Conservation (phyloP, 1,140 invertebrate species). For the Pogonomyrmex californicus region DNA sequence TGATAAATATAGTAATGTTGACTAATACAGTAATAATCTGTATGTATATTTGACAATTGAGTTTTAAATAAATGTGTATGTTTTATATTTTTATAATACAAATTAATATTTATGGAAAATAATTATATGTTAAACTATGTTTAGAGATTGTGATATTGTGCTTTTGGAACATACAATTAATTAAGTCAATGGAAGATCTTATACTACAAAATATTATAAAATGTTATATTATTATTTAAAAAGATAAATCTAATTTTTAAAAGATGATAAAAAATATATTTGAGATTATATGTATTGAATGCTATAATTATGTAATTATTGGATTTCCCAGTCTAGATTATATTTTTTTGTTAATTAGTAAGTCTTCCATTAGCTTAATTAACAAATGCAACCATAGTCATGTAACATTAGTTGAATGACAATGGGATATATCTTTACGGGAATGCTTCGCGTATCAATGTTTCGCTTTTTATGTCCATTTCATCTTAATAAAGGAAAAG, state of each 20-base stretch:
- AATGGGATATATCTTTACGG: slow-evolving; percentile 32
- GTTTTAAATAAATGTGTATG: slow-evolving; percentile 4
- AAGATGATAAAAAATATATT: neutral
- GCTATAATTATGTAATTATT: neutral
- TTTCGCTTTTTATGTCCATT: slow-evolving; percentile 68
- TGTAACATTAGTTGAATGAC: slow-evolving; percentile 49
- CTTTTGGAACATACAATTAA: slow-evolving; percentile 9
- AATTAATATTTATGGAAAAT: slow-evolving; percentile 21
- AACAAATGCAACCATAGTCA: slow-evolving; percentile 8
- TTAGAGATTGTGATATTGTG: slow-evolving; percentile 23
- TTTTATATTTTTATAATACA: slow-evolving; percentile 20
- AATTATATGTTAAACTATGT: neutral
- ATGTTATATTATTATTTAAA: neutral
- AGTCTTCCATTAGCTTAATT: slow-evolving; percentile 36
- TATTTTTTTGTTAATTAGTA: neutral
- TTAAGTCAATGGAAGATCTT: slow-evolving; percentile 4
- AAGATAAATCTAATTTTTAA: neutral
- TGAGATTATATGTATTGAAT: neutral
- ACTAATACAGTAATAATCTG: neutral
- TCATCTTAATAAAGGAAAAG: slow-evolving; percentile 58
- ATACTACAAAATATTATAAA: neutral
- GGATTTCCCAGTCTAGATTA: neutral
- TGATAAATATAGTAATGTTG: neutral
- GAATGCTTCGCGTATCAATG: slow-evolving; percentile 59
- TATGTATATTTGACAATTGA: neutral